phyloP scores from a whole-genome alignment of 2,888 invertebrate species.

The Perdita meconis region DNA sequence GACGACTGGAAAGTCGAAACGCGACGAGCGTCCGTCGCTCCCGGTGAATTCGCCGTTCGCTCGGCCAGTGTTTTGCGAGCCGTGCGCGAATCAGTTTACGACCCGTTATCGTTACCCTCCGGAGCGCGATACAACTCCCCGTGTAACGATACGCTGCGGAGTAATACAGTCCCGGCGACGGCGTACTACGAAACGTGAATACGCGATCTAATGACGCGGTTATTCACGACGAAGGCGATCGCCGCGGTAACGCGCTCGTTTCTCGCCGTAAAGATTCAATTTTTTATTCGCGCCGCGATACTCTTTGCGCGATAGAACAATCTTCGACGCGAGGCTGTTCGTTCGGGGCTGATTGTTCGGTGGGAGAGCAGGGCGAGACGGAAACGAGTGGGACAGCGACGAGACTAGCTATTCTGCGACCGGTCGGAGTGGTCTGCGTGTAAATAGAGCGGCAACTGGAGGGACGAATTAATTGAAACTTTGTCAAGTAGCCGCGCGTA shows the following conservation, averaged over 20 bases:
- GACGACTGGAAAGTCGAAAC: not conserved
- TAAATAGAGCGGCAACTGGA: slow-evolving; percentile 63
- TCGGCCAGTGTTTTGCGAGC: not conserved
- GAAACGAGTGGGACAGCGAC: slow-evolving; percentile 39
- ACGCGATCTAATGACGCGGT: slow-evolving; percentile 11
- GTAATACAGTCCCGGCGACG: not conserved
- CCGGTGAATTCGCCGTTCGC: too few species aligned
- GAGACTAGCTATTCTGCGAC: slow-evolving; percentile 64
- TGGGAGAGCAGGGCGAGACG: slow-evolving; percentile 1
- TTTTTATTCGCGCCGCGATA: not conserved
- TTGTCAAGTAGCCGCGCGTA: slow-evolving; percentile 59
- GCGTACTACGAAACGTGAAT: slow-evolving; percentile 1
- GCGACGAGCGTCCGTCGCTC: not conserved
- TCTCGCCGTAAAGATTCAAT: not conserved
- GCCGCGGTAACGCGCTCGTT: not conserved
- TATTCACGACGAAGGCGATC: not conserved
- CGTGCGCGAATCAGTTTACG: slow-evolving; percentile 47
- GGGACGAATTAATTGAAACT: slow-evolving; percentile 74
- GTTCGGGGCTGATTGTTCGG: not conserved
- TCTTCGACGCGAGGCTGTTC: too few species aligned
- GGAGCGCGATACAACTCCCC: not conserved
- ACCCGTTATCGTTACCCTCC: slow-evolving; percentile 25
- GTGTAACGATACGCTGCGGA: slow-evolving; percentile 1
- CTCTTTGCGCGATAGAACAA: too few species aligned
- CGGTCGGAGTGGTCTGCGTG: slow-evolving; percentile 57